These are phyloP conservation scores for Heliconius ismenius DNA, from an alignment of 2,888 invertebrate genomes.

Conservation along the genomic window DNA sequence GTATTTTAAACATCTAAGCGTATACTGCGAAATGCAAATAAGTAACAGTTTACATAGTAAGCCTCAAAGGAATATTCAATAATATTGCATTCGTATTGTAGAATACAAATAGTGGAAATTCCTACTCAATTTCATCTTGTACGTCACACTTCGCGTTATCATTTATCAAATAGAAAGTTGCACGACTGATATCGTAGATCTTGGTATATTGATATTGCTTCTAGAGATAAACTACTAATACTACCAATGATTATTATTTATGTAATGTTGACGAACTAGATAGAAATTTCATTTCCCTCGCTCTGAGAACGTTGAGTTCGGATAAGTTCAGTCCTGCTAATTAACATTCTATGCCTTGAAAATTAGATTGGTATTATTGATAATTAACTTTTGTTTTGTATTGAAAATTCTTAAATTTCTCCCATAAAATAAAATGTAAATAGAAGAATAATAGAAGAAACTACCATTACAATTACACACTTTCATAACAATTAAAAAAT, in stretches of 20 bases:
- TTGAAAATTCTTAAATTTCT: neutral
- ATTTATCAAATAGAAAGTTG: constrained; percentile 18
- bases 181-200: constrained; percentile 9
- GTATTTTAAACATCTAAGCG: neutral
- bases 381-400: too few species aligned
- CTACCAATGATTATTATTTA: neutral
- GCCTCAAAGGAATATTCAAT: neutral
- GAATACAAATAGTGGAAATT: neutral
- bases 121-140: neutral
- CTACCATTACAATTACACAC: neutral
- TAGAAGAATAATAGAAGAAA: neutral
- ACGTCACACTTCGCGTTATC: constrained; percentile 20
- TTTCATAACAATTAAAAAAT: neutral
- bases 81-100: neutral
- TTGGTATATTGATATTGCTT: constrained; percentile 8
- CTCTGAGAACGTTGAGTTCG: neutral
- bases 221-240: constrained; percentile 4
- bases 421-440: neutral
- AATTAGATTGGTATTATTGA: too few species aligned
- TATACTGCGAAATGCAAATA: neutral
- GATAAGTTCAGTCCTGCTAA: too few species aligned
- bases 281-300: neutral
- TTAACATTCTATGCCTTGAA: too few species aligned
- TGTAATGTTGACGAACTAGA: neutral
- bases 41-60: too few species aligned